phyloP scores from a whole-genome alignment of 2,797 vertebrate genomes.

The Arctocebus calabarensis region DNA sequence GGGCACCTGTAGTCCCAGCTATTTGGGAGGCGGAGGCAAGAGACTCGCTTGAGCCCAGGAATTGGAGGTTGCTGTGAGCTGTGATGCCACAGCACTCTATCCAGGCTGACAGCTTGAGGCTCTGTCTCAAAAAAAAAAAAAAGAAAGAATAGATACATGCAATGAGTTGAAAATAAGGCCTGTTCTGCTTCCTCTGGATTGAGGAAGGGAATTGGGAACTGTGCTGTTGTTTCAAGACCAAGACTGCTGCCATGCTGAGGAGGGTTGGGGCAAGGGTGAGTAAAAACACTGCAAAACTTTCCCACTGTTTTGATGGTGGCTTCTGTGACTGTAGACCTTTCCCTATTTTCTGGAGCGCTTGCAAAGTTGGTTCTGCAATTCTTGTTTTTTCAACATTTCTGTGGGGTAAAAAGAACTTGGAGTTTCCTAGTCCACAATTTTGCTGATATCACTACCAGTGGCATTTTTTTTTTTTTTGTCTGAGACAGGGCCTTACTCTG shows the following conservation, averaged over 20 bases:
- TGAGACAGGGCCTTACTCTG: too few species aligned
- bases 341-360: neutral
- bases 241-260: neutral
- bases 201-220: neutral
- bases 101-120: too few species aligned
- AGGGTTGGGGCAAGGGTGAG: neutral
- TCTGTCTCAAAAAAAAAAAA: too few species aligned
- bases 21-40: too few species aligned
- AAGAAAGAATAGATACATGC: neutral
- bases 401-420: neutral
- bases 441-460: neutral
- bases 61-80: too few species aligned
- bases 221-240: neutral
- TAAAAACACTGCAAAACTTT: neutral
- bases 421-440: neutral
- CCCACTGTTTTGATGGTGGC: neutral
- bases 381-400: neutral
- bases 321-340: conserved; percentile 6
- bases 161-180: neutral
- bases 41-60: too few species aligned
- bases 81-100: too few species aligned
- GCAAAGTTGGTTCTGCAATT: neutral
- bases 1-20: too few species aligned
- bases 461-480: neutral
- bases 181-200: neutral